These are phyloP conservation scores for Pseudocheirus occidentalis DNA, from an alignment of 2,797 vertebrate species.

Conservation along the genomic window DNA sequence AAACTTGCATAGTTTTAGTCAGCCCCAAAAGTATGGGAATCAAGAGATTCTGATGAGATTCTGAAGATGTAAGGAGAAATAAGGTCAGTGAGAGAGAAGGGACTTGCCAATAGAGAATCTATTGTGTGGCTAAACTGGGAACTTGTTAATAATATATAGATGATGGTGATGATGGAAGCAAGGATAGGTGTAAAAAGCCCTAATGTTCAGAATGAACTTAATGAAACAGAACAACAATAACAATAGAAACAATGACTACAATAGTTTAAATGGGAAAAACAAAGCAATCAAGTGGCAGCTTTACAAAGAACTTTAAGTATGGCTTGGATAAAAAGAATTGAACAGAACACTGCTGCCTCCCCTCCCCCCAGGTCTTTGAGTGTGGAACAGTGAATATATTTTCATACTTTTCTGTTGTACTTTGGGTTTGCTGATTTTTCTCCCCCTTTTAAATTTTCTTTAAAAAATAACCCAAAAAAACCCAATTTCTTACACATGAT, in stretches of 20 bases:
- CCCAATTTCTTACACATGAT: neutral
- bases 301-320: neutral
- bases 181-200: neutral
- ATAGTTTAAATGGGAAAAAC: neutral
- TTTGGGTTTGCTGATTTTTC: neutral
- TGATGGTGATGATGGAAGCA: neutral
- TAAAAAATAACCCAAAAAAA: no score
- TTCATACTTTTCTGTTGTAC: neutral
- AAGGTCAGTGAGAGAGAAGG: neutral
- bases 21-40: neutral
- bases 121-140: neutral
- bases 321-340: neutral
- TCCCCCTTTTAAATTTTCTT: neutral
- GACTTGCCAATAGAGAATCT: neutral
- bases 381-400: neutral
- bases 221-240: neutral
- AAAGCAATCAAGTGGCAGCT: neutral
- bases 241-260: neutral
- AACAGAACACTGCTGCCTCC: no score
- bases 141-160: neutral
- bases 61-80: neutral
- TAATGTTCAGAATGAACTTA: neutral
- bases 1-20: neutral
- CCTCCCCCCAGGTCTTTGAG: no score
- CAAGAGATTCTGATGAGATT: neutral